Evolutionary conservation across 2,113 vertebrate genomes (phyloP).

Genomic region (Mionectes macconnelli): DNA sequence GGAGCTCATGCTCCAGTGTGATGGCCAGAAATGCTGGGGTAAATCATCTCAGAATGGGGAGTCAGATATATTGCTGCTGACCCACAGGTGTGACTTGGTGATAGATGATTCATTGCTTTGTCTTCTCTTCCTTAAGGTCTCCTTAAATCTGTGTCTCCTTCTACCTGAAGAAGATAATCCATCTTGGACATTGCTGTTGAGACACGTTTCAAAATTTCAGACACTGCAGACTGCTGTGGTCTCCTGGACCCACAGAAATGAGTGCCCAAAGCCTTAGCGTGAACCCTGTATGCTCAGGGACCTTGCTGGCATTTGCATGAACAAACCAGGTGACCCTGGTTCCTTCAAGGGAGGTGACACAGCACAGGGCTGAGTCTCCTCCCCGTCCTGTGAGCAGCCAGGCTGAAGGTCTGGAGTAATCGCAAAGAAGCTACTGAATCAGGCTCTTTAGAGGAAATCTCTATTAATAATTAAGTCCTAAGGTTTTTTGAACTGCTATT

Average conservation of each 20-base stretch:
- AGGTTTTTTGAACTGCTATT: not conserved
- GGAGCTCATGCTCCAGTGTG: accelerated
- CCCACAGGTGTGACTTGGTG: not conserved
- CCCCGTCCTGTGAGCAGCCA: not conserved
- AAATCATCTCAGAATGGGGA: not conserved
- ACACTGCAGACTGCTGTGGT: not conserved
- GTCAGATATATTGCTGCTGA: not conserved
- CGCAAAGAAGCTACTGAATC: not conserved
- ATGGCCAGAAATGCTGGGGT: accelerated
- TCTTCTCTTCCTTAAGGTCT: not conserved
- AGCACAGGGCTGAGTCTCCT: not conserved
- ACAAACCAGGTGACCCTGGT: accelerated
- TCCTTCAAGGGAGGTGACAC: not conserved
- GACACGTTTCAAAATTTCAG: not conserved
- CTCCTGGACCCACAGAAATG: not conserved
- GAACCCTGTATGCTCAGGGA: not conserved
- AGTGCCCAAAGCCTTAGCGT: not conserved
- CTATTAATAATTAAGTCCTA: not conserved
- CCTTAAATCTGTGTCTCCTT: not conserved
- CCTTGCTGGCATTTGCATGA: not conserved
- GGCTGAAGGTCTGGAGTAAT: not conserved
- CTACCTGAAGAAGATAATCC: not conserved
- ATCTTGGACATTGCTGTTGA: not conserved
- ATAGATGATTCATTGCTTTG: not conserved
- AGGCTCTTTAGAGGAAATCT: not conserved